phyloP scores from a whole-genome alignment of 1,140 invertebrate genomes.

The Holotrichia oblita region DNA sequence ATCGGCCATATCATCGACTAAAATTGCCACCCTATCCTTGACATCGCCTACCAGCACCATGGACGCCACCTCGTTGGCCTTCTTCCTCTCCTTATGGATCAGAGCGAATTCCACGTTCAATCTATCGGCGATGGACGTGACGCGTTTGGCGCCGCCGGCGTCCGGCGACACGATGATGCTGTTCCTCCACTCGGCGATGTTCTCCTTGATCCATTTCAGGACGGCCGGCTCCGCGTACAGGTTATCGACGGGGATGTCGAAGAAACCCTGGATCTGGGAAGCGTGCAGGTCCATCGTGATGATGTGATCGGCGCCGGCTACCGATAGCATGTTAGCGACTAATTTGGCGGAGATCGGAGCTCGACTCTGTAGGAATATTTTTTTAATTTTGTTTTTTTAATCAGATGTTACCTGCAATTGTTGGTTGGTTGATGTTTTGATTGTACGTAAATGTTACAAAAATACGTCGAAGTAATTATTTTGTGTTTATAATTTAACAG shows the following conservation, averaged over 20 bases:
- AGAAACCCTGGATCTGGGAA: conserved; percentile 99
- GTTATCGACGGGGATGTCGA: conserved; percentile 99
- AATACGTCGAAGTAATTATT: too few relatives aligned
- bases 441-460: too few relatives aligned
- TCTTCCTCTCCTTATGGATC: conserved; percentile 98
- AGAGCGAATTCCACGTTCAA: conserved; percentile 98
- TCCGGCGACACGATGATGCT: conserved; percentile 99
- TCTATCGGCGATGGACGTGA: conserved; percentile 59
- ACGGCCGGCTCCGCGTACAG: conserved; percentile 98
- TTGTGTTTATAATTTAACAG: too few relatives aligned
- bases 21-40: conserved; percentile 92
- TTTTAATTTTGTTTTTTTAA: too few relatives aligned
- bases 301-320: conserved; percentile 98
- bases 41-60: conserved; percentile 99
- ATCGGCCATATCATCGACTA: conserved; percentile 99
- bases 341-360: conserved; percentile 98
- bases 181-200: conserved; percentile 97
- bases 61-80: conserved; percentile 78
- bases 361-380: conserved; percentile 83
- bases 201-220: conserved; percentile 98
- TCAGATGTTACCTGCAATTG: too few relatives aligned
- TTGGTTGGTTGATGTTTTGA: too few relatives aligned
- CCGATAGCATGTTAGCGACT: conserved; percentile 98
- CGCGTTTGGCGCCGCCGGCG: conserved; percentile 96
- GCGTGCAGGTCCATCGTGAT: conserved; percentile 99